phyloP scores from a whole-genome alignment of 2,888 invertebrate genomes.

The Dyspetes luteomarginatus region DNA sequence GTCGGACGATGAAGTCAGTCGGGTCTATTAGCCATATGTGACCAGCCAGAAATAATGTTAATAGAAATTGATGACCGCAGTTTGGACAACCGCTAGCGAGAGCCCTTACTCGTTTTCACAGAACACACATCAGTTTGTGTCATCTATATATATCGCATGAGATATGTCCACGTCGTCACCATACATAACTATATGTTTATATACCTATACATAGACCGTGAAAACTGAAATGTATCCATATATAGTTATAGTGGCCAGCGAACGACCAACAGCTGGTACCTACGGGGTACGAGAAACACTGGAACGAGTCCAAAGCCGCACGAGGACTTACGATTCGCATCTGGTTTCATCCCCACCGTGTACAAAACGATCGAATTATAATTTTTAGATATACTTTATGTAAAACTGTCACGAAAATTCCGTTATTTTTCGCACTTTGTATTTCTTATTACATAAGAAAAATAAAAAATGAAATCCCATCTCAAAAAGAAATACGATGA shows the following conservation, averaged over 20 bases:
- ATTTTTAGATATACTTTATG: conserved; percentile 28
- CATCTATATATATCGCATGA: conserved; percentile 70
- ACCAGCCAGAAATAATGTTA: conserved; percentile 80
- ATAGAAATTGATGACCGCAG: conserved; percentile 81
- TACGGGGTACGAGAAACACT: conserved; percentile 59
- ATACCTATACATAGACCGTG: conserved; percentile 7
- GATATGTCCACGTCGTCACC: conserved; percentile 59
- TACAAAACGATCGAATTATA: conserved; percentile 24
- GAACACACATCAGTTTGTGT: conserved; percentile 76
- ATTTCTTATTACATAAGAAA: background rate
- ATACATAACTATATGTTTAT: conserved; percentile 67
- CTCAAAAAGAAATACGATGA: background rate
- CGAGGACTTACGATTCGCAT: conserved; percentile 74
- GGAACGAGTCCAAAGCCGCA: conserved; percentile 35
- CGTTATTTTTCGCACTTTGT: conserved; percentile 24
- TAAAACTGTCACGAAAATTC: conserved; percentile 22
- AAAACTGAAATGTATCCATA: conserved; percentile 60
- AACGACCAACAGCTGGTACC: conserved; percentile 72
- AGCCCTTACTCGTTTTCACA: conserved; percentile 43
- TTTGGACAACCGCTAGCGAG: conserved; percentile 69
- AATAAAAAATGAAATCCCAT: background rate
- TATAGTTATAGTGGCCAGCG: conserved; percentile 1
- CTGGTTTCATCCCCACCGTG: conserved; percentile 65
- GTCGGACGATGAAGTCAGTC: conserved; percentile 65
- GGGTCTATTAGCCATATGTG: conserved; percentile 78